These are phyloP conservation scores for Bostrychus sinensis DNA, from an alignment of 2,113 vertebrate genomes.

Conservation along the genomic window DNA sequence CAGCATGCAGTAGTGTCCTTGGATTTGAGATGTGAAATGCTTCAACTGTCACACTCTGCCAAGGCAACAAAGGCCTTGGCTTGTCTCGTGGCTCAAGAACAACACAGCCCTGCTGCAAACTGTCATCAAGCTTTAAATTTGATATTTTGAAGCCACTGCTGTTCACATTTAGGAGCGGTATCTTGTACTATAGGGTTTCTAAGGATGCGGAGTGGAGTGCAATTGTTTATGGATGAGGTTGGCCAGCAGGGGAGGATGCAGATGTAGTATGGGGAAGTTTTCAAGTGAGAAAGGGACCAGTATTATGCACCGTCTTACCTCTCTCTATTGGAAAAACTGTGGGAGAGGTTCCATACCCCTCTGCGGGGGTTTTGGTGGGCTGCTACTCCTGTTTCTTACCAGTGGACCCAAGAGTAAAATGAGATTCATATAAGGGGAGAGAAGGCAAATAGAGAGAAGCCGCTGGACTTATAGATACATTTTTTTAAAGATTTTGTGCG, in stretches of 20 bases:
- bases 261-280: slow-evolving; percentile 18
- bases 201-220: not conserved
- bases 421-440: not conserved
- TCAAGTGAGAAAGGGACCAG: slow-evolving; percentile 17
- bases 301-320: slow-evolving; percentile 21
- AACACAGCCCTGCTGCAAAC: slow-evolving; percentile 12
- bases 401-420: not conserved
- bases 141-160: not conserved
- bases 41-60: slow-evolving; percentile 48
- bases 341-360: not conserved
- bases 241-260: slow-evolving; percentile 24
- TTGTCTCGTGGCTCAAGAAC: slow-evolving; percentile 21
- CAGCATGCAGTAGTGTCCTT: slow-evolving; percentile 41
- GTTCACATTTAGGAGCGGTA: not conserved
- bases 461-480: no score
- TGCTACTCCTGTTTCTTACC: not conserved
- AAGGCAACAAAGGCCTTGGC: slow-evolving; percentile 49
- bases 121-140: slow-evolving; percentile 1
- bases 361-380: not conserved
- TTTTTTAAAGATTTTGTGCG: no score
- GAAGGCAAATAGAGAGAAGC: not conserved
- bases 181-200: slow-evolving; percentile 9
- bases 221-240: slow-evolving; percentile 1
- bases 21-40: slow-evolving; percentile 51
- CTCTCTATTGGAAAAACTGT: not conserved